A percentile compares a stretch with the other conserved stretches of the same genome.
Evolutionary conservation across 1,140 invertebrate genomes (phyloP).

Genomic region (Holotrichia oblita): DNA sequence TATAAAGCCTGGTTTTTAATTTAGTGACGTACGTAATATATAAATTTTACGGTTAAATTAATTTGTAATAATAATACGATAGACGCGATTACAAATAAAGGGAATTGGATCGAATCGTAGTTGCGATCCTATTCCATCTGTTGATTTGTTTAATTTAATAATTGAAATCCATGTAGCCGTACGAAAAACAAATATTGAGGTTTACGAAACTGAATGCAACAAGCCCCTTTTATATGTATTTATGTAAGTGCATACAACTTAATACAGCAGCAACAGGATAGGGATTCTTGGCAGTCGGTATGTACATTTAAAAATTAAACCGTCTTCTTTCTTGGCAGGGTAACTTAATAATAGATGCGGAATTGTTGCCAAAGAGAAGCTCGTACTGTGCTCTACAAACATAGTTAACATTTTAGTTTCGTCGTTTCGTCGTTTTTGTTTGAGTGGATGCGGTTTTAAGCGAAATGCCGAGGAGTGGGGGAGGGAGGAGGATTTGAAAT

Average conservation of each 20-base stretch:
- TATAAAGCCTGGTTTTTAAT: too few species aligned
- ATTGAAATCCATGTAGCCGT: background rate
- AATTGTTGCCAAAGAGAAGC: background rate
- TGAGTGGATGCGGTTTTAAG: background rate
- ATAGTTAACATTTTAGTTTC: too few species aligned
- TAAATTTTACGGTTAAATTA: too few species aligned
- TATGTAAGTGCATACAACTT: background rate
- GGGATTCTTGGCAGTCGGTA: background rate
- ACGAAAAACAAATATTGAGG: background rate
- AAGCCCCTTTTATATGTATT: background rate
- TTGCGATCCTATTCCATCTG: background rate
- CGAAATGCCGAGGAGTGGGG: conserved; percentile 1
- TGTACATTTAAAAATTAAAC: background rate
- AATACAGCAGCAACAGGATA: background rate
- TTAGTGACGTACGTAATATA: too few species aligned
- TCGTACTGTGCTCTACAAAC: background rate
- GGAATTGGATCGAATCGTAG: too few species aligned
- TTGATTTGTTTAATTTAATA: background rate
- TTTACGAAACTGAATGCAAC: background rate
- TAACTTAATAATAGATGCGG: conserved; percentile 12
- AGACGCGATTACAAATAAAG: too few species aligned
- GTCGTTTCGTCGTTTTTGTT: background rate
- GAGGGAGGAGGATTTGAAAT: background rate
- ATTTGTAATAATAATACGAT: too few species aligned
- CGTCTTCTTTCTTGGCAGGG: background rate